Base-by-base conservation (phyloP, 2,797 vertebrate genomes). In the Lepilemur ruficaudatus region DNA sequence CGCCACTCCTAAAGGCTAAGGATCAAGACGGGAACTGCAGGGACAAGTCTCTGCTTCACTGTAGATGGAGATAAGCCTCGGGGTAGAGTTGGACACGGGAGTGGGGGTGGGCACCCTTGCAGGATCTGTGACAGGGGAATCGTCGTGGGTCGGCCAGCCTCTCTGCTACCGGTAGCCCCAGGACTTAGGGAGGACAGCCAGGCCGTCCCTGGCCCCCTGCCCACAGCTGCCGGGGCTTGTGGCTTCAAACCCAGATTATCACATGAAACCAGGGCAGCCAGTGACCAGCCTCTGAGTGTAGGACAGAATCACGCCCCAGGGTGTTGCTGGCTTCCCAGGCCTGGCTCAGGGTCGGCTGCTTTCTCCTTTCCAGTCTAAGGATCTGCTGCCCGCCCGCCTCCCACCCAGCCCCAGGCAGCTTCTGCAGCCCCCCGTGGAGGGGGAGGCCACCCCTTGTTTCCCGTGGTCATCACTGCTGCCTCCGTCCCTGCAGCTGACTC, bases 401-500 rank as follows among this genome's bases (percentile, higher is more conserved):
- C 35, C 17, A 28, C 10, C 57, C 1, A 17, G 32, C 32, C 32
- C 32, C 17, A 18, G 63, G 32, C 1, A 4, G 46, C 28, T 72
- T 65, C 86, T 8, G 6, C 25, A 55, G 83, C 11, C 20, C n/a
- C 57, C 35, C 4, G 0, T 30, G 30, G n/a, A n/a, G 30, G 57
- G 48, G 59, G 35, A 35, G 57, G 35, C 48, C 13, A 0, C 28
- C 14, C 18, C 25, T 7, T 55, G 30, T 9, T 12, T 15, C 10
- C 13, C 0, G 0, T 14, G 4, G 2, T 32, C 1, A n/a, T 18
- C 61, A 22, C 32, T 9, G 15, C 14, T 32, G 23, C 28, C 48
- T n/a, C 67, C 5, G 2, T 81, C 35, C 38, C 85, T 55, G 35
- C 41, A 14, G 78, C 46, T 5, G 11, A 57, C 35, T 55, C 73